phyloP scores from a whole-genome alignment of 2,888 invertebrate species.

The Busseola fusca region DNA sequence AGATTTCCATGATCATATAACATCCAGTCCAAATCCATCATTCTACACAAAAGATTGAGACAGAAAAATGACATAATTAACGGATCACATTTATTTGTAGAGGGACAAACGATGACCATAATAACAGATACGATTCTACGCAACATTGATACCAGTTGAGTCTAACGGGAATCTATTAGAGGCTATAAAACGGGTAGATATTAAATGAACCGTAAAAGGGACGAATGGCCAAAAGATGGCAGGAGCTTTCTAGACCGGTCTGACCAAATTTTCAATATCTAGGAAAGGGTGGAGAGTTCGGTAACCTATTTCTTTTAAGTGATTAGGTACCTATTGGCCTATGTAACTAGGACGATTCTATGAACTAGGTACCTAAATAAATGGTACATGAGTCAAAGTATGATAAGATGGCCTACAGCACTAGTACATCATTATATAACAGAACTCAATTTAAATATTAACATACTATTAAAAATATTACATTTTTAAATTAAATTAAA shows the following conservation, averaged over 20 bases:
- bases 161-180: slow-evolving; percentile 45
- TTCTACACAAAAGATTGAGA: neutral
- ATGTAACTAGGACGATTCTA: neutral
- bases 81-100: slow-evolving; percentile 19
- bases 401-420: neutral
- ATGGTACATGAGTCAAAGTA: neutral
- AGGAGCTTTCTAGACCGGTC: slow-evolving; percentile 1
- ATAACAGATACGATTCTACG: slow-evolving; percentile 19
- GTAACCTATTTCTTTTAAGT: neutral
- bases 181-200: slow-evolving; percentile 34
- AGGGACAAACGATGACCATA: slow-evolving; percentile 1
- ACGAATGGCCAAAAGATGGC: slow-evolving; percentile 22
- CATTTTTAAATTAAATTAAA: too few relatives aligned
- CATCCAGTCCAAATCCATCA: too few relatives aligned
- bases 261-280: neutral
- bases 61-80: slow-evolving; percentile 15
- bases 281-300: neutral
- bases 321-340: neutral
- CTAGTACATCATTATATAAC: too few relatives aligned
- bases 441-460: too few relatives aligned
- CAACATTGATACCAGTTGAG: slow-evolving; percentile 52
- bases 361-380: neutral
- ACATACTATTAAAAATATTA: too few relatives aligned
- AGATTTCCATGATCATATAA: neutral
- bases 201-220: slow-evolving; percentile 54